Evolutionary conservation across 1,140 invertebrate genomes (phyloP).

Genomic region (Trichogramma pretiosum): DNA sequence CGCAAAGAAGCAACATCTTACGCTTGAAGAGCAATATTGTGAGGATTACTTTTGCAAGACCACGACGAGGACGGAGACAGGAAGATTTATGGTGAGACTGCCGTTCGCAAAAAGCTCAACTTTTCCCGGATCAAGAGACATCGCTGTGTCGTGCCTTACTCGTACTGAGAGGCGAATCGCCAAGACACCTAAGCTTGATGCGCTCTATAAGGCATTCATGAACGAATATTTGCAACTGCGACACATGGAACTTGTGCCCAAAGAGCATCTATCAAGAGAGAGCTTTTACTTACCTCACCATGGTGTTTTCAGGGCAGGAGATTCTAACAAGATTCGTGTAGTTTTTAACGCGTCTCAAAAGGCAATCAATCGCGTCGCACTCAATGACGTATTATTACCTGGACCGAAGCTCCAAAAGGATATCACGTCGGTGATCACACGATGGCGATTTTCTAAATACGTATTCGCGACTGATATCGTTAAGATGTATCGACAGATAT

Average conservation of each 20-base stretch:
- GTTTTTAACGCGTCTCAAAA: constrained; percentile 36
- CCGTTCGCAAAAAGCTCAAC: not conserved
- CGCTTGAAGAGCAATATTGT: not conserved
- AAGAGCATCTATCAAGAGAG: not conserved
- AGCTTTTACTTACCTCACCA: constrained; percentile 38
- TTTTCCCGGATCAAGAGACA: not conserved
- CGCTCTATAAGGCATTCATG: constrained; percentile 25
- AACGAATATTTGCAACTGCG: constrained; percentile 26
- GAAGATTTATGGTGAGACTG: not conserved
- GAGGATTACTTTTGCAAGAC: constrained; percentile 3
- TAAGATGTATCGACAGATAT: too few species aligned
- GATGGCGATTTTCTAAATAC: not conserved
- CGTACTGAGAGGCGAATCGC: not conserved
- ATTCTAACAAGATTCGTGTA: constrained; percentile 30
- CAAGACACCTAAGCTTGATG: not conserved
- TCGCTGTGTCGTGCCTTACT: not conserved
- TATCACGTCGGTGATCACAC: not conserved
- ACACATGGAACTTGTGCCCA: constrained; percentile 26
- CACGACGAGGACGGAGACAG: not conserved
- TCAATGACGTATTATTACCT: constrained; percentile 35
- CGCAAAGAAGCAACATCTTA: not conserved
- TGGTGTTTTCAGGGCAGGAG: constrained; percentile 27
- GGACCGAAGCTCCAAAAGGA: constrained; percentile 42
- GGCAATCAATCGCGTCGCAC: constrained; percentile 29
- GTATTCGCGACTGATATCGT: constrained; percentile 20